Conservation (phyloP, 1,140 invertebrate genomes). For the Drosophila aff. region DNA sequence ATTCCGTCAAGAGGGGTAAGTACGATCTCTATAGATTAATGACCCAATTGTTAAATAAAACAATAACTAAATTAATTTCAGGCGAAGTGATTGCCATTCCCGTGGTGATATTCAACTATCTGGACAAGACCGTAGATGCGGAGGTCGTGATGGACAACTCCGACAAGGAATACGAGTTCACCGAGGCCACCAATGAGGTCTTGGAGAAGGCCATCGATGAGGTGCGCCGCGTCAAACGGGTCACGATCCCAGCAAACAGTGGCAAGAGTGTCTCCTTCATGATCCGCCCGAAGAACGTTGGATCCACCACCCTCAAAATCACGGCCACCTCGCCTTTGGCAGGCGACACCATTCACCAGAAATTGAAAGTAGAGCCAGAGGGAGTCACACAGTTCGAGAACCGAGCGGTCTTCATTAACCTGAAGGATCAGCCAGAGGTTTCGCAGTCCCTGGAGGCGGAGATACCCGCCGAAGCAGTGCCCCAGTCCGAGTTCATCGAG, state of each 20-base stretch:
- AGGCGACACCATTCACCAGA: conserved; percentile 90
- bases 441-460: conserved; percentile 88
- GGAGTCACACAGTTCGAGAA: conserved; percentile 92
- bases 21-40: neutral
- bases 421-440: conserved; percentile 86
- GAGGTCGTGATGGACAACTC: conserved; percentile 94
- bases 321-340: conserved; percentile 89
- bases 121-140: conserved; percentile 89
- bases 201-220: conserved; percentile 87
- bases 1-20: conserved; percentile 92
- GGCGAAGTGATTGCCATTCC: conserved; percentile 81
- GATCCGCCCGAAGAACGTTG: conserved; percentile 91
- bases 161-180: conserved; percentile 92
- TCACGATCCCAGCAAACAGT: conserved; percentile 89
- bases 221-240: conserved; percentile 88
- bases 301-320: conserved; percentile 91
- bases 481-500: conserved; percentile 90
- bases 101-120: conserved; percentile 82
- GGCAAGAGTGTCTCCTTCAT: conserved; percentile 92
- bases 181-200: conserved; percentile 86
- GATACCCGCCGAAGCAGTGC: conserved; percentile 90
- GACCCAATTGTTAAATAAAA: neutral
- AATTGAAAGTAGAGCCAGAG: conserved; percentile 91
- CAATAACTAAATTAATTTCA: neutral
- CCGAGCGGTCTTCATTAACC: conserved; percentile 91